A percentile compares a stretch with the other conserved stretches of the same genome.
Evolutionary conservation across 1,140 invertebrate species (phyloP).

Genomic region (Nasonia giraulti): DNA sequence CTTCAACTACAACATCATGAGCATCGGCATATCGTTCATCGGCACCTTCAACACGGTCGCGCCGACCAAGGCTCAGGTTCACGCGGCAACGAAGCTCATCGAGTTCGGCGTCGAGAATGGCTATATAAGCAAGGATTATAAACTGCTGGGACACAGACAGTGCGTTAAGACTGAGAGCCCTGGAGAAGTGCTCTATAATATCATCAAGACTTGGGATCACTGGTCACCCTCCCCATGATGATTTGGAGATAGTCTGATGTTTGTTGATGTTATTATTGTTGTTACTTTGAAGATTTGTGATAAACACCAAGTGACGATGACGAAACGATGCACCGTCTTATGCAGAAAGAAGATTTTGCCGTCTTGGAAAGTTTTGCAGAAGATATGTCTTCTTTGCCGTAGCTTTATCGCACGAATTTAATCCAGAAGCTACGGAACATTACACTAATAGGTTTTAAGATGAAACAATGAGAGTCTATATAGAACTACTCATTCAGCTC

Average conservation of each 20-base stretch:
- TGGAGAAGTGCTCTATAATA: constrained; percentile 77
- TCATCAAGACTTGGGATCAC: constrained; percentile 80
- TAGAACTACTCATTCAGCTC: no score
- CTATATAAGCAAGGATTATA: constrained; percentile 78
- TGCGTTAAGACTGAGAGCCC: constrained; percentile 81
- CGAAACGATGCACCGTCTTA: no score
- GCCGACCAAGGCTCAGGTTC: constrained; percentile 72
- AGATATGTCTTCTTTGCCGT: no score
- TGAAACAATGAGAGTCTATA: no score
- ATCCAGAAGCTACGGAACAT: no score
- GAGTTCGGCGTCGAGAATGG: constrained; percentile 77
- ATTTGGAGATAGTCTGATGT: background rate
- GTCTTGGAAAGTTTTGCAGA: no score
- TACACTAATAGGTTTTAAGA: no score
- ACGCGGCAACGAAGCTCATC: constrained; percentile 78
- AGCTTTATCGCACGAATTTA: no score
- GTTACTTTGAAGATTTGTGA: no score
- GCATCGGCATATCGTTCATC: constrained; percentile 85
- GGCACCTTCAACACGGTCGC: constrained; percentile 50
- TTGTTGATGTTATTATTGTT: background rate
- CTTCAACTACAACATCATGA: constrained; percentile 80
- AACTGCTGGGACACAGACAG: constrained; percentile 82
- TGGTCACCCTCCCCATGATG: constrained; percentile 64
- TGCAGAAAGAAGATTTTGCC: no score
- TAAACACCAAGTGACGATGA: no score